phyloP scores from a whole-genome alignment of 2,888 invertebrate species.

The Conomelus anceps region DNA sequence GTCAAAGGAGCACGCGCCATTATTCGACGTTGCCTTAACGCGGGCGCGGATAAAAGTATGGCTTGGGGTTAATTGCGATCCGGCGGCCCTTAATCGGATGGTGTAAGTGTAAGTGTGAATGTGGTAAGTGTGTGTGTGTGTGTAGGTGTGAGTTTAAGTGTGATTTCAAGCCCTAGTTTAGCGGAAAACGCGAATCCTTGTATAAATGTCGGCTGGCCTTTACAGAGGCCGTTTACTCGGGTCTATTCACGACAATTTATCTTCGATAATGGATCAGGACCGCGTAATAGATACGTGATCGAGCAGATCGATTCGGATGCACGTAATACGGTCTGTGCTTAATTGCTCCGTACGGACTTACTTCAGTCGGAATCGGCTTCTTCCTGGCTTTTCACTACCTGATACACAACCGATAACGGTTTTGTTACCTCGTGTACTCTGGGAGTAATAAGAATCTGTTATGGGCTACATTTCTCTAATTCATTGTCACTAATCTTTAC shows the following conservation, averaged over 20 bases:
- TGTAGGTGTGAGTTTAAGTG: background rate
- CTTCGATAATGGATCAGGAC: background rate
- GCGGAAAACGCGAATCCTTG: background rate
- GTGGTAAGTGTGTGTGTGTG: background rate
- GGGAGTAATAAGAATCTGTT: background rate
- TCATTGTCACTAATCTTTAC: no score
- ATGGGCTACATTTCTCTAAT: no score
- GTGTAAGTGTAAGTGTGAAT: background rate
- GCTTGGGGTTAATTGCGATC: background rate
- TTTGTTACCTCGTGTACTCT: no score
- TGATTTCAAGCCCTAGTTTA: background rate
- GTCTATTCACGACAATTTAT: background rate
- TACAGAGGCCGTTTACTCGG: background rate
- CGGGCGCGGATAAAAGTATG: background rate
- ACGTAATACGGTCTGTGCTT: background rate
- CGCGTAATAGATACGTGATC: background rate
- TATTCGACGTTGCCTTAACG: background rate
- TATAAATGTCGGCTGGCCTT: background rate
- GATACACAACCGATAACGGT: background rate
- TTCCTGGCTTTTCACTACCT: background rate
- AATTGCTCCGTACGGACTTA: background rate
- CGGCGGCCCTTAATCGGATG: background rate
- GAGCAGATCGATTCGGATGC: background rate
- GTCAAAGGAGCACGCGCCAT: background rate
- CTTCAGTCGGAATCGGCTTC: background rate